Conservation (phyloP, 2,113 vertebrate species). For the Craseonycteris thonglongyai region DNA sequence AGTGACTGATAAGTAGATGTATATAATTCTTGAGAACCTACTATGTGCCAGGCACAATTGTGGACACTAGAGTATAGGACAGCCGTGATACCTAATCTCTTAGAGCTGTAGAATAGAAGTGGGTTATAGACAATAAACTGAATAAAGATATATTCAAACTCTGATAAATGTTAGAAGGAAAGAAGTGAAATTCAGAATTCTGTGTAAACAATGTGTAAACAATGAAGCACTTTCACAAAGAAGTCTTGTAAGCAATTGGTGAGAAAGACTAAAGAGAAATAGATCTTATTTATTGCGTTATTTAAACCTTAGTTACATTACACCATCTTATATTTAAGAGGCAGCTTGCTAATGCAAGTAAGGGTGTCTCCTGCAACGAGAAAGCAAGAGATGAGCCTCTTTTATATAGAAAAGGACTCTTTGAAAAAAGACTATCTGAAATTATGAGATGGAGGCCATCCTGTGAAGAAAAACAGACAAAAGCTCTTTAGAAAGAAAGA, state of each 20-base stretch:
- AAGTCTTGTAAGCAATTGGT: slow-evolving; percentile 30
- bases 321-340: slow-evolving; percentile 83
- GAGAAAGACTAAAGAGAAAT: slow-evolving; percentile 33
- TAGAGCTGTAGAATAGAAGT: neutral
- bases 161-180: neutral
- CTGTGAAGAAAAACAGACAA: neutral
- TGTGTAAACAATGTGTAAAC: slow-evolving; percentile 65
- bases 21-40: neutral
- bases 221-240: slow-evolving; percentile 62
- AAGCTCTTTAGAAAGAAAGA: neutral
- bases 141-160: neutral
- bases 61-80: neutral
- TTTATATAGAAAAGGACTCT: neutral
- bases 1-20: neutral
- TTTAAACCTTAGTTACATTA: slow-evolving; percentile 80
- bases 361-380: slow-evolving; percentile 83
- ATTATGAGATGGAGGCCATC: neutral
- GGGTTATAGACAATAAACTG: neutral
- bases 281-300: slow-evolving; percentile 77
- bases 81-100: neutral
- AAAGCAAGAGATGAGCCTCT: neutral
- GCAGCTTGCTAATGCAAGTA: slow-evolving; percentile 85
- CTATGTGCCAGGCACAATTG: neutral
- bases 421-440: neutral
- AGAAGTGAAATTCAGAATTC: too few species aligned